phyloP scores from a whole-genome alignment of 2,113 vertebrate species.

The Nycticorax nycticorax region DNA sequence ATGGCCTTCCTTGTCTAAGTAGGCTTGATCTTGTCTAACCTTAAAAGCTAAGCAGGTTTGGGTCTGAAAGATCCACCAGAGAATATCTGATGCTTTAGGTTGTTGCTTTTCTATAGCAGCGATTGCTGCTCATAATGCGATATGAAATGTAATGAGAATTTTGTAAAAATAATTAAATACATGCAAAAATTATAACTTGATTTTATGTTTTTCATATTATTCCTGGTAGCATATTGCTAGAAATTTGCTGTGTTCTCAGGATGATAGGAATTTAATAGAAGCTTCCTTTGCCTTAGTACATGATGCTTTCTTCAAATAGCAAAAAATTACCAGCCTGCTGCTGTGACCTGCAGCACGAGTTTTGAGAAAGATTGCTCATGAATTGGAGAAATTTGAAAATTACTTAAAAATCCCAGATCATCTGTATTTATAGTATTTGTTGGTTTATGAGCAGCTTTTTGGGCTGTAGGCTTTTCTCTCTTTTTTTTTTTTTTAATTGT shows the following conservation, averaged over 20 bases:
- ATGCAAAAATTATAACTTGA: background rate
- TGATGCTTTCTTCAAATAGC: background rate
- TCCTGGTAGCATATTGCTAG: background rate
- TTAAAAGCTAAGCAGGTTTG: constrained; percentile 64
- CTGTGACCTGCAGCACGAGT: background rate
- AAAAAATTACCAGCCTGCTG: background rate
- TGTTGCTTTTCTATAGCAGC: background rate
- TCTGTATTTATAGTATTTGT: background rate
- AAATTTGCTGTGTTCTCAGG: background rate
- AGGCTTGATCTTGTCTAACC: constrained; percentile 65
- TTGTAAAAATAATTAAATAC: constrained; percentile 4
- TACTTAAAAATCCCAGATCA: background rate
- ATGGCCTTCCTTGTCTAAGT: constrained; percentile 61
- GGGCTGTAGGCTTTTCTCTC: background rate
- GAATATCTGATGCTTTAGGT: background rate
- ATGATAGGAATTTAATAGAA: background rate
- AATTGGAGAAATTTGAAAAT: background rate
- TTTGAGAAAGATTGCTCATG: background rate
- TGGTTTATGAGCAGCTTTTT: background rate
- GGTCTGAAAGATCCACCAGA: constrained; percentile 31
- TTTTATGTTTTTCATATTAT: background rate
- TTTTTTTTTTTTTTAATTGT: background rate
- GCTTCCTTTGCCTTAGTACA: background rate
- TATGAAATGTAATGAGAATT: constrained; percentile 18
- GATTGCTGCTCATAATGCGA: background rate